These are phyloP conservation scores for Origma solitaria DNA, from an alignment of 2,113 vertebrate species.

Conservation along the genomic window DNA sequence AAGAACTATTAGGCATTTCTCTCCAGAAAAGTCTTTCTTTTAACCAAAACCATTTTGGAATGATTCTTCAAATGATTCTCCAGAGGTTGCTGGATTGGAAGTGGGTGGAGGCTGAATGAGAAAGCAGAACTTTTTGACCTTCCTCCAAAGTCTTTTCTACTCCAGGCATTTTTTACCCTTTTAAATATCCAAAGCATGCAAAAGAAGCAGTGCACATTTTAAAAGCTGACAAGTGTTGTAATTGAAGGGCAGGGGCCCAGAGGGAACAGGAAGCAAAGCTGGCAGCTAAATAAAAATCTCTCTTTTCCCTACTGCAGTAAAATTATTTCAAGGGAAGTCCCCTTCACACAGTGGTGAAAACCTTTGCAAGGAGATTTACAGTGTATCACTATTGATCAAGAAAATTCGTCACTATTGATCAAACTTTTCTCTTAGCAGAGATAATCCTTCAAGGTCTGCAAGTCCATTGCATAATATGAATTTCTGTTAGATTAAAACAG, in stretches of 20 bases:
- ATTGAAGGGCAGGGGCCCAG: slow-evolving; percentile 27
- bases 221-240: slow-evolving; percentile 45
- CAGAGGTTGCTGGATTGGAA: not conserved
- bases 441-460: slow-evolving; percentile 23
- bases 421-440: slow-evolving; percentile 13
- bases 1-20: not conserved
- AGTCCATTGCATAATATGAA: not conserved
- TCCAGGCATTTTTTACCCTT: not conserved
- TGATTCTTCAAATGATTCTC: not conserved
- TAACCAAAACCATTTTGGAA: not conserved
- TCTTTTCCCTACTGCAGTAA: not conserved
- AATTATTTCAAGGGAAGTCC: slow-evolving; percentile 8
- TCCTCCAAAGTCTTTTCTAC: not conserved
- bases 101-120: not conserved
- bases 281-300: slow-evolving; percentile 23
- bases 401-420: slow-evolving; percentile 39
- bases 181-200: slow-evolving; percentile 36
- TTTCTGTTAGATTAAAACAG: not conserved
- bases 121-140: slow-evolving; percentile 25
- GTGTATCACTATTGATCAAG: not conserved
- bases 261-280: slow-evolving; percentile 34
- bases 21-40: not conserved
- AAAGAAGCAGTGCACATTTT: slow-evolving; percentile 8
- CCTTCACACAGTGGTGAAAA: not conserved
- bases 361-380: slow-evolving; percentile 27